Evolutionary conservation across 2,888 invertebrate species (phyloP).

Genomic region (Drosophila pegasa): DNA sequence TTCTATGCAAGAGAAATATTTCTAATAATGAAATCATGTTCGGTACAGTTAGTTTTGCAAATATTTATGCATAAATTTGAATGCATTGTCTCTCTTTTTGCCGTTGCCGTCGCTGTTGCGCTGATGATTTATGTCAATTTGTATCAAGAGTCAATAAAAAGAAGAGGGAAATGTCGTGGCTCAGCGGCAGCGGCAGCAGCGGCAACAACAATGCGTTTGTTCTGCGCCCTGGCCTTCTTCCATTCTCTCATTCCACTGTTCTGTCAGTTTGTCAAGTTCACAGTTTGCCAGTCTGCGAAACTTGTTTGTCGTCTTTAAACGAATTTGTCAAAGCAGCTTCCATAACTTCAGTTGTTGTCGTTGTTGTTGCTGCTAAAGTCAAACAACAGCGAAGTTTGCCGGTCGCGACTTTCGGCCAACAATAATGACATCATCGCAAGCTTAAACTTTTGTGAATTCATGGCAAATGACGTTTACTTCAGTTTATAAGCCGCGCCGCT

Average conservation of each 20-base stretch:
- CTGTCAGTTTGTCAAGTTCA: constrained; percentile 6
- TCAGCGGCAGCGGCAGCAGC: constrained; percentile 8
- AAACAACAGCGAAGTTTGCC: constrained; percentile 59
- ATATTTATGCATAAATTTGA: constrained; percentile 51
- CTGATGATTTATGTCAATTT: constrained; percentile 39
- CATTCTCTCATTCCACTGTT: constrained; percentile 2
- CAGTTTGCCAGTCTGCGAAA: constrained; percentile 47
- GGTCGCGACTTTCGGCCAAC: constrained; percentile 56
- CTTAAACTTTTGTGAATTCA: constrained; percentile 71
- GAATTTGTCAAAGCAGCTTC: constrained; percentile 77
- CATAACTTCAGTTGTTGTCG: constrained; percentile 57
- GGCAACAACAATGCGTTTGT: not conserved
- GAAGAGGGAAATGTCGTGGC: constrained; percentile 5
- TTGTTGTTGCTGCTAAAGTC: constrained; percentile 19
- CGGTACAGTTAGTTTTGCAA: constrained; percentile 31
- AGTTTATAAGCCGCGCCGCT: constrained; percentile 28
- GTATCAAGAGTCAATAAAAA: constrained; percentile 25
- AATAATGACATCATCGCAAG: constrained; percentile 74
- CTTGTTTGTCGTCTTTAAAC: constrained; percentile 70
- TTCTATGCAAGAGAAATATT: too few relatives aligned
- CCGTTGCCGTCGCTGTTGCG: constrained; percentile 29
- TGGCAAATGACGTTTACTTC: constrained; percentile 72
- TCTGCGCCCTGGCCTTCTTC: not conserved
- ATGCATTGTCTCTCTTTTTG: constrained; percentile 16
- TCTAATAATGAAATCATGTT: constrained; percentile 14